A percentile compares a stretch with the other conserved stretches of the same genome.
Evolutionary conservation across 2,113 vertebrate species (phyloP).

Genomic region (Junco hyemalis): DNA sequence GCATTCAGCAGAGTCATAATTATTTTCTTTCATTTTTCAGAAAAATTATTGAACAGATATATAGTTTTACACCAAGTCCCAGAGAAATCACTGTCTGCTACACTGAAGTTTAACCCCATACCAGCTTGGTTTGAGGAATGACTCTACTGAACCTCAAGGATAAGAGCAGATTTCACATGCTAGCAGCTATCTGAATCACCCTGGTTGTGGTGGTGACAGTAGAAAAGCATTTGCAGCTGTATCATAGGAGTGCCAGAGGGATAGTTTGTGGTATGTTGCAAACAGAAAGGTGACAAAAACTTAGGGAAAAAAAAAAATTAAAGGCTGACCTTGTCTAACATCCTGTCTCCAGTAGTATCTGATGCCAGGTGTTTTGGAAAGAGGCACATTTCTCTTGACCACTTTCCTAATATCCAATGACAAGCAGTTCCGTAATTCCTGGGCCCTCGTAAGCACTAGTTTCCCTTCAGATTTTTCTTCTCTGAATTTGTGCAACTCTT

Average conservation of each 20-base stretch:
- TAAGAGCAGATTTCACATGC: not conserved
- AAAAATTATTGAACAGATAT: not conserved
- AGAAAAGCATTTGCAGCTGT: not conserved
- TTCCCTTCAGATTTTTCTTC: not conserved
- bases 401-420: not conserved
- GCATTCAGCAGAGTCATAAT: not conserved
- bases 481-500: not conserved
- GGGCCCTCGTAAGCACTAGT: not conserved
- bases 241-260: not conserved
- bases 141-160: not conserved
- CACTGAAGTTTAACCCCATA: accelerated
- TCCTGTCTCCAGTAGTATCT: not conserved
- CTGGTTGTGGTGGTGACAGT: not conserved
- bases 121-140: not conserved
- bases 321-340: not conserved
- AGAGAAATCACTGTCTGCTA: not conserved
- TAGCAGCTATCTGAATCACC: not conserved
- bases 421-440: not conserved
- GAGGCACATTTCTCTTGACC: not conserved
- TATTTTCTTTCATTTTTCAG: not conserved
- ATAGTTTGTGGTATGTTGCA: not conserved
- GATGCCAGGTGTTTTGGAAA: not conserved
- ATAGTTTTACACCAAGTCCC: not conserved
- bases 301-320: not conserved
- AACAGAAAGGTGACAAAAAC: not conserved